Conservation (phyloP, 92 coral and sea anemone species). For the Palythoa grandis region DNA sequence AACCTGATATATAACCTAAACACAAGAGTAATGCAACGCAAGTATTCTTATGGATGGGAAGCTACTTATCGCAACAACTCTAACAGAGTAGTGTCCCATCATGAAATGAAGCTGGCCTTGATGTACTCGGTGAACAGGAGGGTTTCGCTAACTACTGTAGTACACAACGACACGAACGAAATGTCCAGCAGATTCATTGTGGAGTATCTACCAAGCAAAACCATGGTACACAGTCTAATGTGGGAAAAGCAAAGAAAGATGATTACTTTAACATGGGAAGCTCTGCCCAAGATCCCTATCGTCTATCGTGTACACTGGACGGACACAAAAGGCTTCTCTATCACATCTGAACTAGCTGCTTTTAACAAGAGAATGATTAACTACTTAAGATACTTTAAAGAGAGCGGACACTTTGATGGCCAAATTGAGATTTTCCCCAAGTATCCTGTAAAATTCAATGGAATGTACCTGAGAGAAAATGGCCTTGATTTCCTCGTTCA, state of each 20-base stretch:
- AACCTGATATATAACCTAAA: conserved; percentile 47
- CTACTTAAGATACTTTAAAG: conserved; percentile 58
- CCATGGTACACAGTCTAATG: conserved; percentile 65
- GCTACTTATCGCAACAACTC: conserved; percentile 70
- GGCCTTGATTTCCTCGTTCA: conserved; percentile 73
- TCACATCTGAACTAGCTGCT: conserved; percentile 57
- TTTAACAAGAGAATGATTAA: conserved; percentile 67
- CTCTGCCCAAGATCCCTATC: conserved; percentile 64
- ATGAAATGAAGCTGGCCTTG: conserved; percentile 65
- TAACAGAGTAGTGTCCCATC: conserved; percentile 55
- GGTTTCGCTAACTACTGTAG: conserved; percentile 66
- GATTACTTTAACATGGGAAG: conserved; percentile 53
- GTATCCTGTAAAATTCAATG: conserved; percentile 69
- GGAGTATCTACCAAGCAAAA: conserved; percentile 87
- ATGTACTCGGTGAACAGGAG: conserved; percentile 77
- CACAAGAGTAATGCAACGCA: conserved; percentile 62
- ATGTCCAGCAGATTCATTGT: conserved; percentile 58
- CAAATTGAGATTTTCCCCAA: conserved; percentile 69
- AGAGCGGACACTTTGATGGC: conserved; percentile 63
- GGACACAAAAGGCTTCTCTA: conserved; percentile 55
- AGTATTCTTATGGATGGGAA: conserved; percentile 81
- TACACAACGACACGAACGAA: conserved; percentile 58
- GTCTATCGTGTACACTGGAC: conserved; percentile 70
- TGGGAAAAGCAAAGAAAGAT: conserved; percentile 75
- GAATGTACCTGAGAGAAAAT: conserved; percentile 59